Base-by-base conservation (phyloP, 2,888 invertebrate species). In the Drosophila nr. medialis region DNA sequence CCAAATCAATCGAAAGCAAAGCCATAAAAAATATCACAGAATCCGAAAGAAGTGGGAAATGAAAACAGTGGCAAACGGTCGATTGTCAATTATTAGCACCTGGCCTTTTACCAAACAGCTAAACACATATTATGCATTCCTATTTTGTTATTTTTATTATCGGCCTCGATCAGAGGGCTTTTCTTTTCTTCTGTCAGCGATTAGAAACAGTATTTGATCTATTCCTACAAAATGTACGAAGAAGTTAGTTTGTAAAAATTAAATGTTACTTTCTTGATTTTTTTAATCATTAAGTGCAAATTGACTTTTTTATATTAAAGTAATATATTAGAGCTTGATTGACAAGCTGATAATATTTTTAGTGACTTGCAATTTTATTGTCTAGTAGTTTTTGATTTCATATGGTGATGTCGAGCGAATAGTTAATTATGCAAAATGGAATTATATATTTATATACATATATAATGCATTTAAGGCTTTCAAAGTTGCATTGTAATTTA, bases 1-100 rank as follows among this genome's bases (percentile, higher is more conserved):
- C 55, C 60, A 69, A 70, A 72, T 68, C 65, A 69, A 87, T 81
- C 63, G 34, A 55, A 69, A 66, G 38, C 27, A 8, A 40, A 38
- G 18, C 8, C 11, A 32, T 38, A 10, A 30, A 10, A 38, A n/a
- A 49, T 7, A 8, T 5, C 8, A 6, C 11, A 38, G 1, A 49
- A 53, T 24, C 11, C 32, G 32, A 18, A 24, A 30, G 21, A 62
- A 21, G 24, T 49, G 15, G 4, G 32, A 7, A 42, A n/a, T 4
- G 15, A 42, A 24, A 55, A 36, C 45, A 62, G 45, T 69, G 48
- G 36, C 56, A 36, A 61, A 38, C n/a, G 15, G 2, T 2, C 40
- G 55, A 62, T 49, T n/a, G 45, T 6, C n/a, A 18, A 18, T 13
- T 21, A 13, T 42, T 42, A 7, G 6, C 11, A 42, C 6, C 42